These are phyloP conservation scores for Oscheius sp. DNA, from an alignment of 2,888 invertebrate species.

Conservation along the genomic window DNA sequence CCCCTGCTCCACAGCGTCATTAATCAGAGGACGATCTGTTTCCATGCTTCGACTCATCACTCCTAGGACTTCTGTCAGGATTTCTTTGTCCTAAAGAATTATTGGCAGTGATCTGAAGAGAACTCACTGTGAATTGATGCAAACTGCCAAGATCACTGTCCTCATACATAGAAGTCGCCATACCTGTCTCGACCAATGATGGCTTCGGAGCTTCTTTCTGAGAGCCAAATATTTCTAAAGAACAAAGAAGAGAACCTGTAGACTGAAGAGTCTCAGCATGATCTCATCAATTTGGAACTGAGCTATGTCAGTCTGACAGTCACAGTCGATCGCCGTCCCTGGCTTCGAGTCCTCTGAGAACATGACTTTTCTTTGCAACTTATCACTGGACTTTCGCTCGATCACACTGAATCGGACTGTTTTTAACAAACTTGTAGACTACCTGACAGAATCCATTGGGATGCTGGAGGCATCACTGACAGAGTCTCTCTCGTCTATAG, in stretches of 20 bases:
- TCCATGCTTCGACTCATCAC: constrained; percentile 46
- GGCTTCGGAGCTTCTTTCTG: constrained; percentile 51
- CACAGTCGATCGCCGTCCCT: constrained; percentile 3
- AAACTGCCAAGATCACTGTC: constrained; percentile 16
- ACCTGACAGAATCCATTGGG: constrained; percentile 67
- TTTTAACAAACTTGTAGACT: background rate
- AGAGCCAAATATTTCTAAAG: constrained; percentile 24
- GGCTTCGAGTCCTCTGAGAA: constrained; percentile 29
- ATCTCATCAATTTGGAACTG: constrained; percentile 69
- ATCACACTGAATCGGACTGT: constrained; percentile 12
- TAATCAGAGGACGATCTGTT: constrained; percentile 36
- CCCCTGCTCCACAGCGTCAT: constrained; percentile 29
- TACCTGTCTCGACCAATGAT: constrained; percentile 37
- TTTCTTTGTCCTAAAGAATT: constrained; percentile 43
- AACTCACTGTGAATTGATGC: background rate
- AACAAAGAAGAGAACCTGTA: constrained; percentile 43
- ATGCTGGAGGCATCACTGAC: constrained; percentile 69
- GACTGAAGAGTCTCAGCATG: constrained; percentile 52
- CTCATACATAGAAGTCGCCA: constrained; percentile 22
- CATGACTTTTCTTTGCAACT: constrained; percentile 32
- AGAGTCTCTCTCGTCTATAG: constrained; percentile 51
- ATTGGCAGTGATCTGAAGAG: background rate
- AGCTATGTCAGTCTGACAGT: constrained; percentile 65
- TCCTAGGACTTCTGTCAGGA: constrained; percentile 40
- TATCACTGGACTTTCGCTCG: constrained; percentile 29